Evolutionary conservation across 1,140 invertebrate species (phyloP), one percentile per base, ranked within the genome.

Genomic region (Oryctes rhinoceros): DNA sequence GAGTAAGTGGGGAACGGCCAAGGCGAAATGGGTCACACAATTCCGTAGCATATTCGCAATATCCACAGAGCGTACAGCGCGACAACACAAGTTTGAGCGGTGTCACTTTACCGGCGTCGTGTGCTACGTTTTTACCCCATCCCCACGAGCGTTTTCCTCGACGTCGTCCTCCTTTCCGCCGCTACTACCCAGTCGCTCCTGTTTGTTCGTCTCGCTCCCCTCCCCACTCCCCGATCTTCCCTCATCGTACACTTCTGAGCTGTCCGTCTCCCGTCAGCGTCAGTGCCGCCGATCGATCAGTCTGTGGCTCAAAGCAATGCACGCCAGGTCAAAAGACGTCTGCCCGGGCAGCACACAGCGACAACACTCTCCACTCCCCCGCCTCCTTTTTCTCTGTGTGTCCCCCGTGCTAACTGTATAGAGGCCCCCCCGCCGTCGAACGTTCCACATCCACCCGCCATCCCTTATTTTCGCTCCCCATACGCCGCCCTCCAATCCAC

Each of bases 241-340:
- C 62, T 80, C 81, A 77, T 81, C 53, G 74, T 82, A 80, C 82
- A 82, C 82, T 83, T 85, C 81, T 82, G 84, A 87, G 86, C 86
- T 87, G 86, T 87, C 86, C 86, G 85, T 87, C 86, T 86, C 86
- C 83, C 86, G 86, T 87, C 87, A 87, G 85, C 85, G 86, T 86
- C 86, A 86, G 83, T 80, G 81, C 85, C 84, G 83, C 84, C 86
- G 86, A 88, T 87, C 87, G 86, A 87, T 87, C 87, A 87, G 86
- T 87, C 85, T 85, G 83, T 85, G 85, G 85, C 85, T 86, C 86
- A 86, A 87, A 86, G 85, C 86, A 86, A 86, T 86, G 86, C 86
- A 86, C 84, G 84, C 83, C 85, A 87, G 86, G 86, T 87, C 87
- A 87, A 87, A 88, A 87, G 87, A 88, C 86, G 86, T 87, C 86